phyloP scores from a whole-genome alignment of 2,113 vertebrate species.

The Panurus biarmicus region DNA sequence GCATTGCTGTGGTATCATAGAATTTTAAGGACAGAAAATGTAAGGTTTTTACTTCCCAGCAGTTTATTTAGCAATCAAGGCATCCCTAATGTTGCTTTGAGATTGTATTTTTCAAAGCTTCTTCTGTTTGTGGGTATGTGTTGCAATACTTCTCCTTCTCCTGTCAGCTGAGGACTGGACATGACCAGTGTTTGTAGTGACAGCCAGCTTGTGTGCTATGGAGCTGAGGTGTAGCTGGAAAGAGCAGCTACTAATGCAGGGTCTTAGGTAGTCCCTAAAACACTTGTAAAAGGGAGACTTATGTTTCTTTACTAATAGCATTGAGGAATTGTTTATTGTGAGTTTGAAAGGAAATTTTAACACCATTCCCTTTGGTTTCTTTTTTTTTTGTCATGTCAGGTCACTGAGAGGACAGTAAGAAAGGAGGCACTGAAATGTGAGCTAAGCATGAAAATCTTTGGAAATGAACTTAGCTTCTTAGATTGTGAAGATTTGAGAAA shows the following conservation, averaged over 20 bases:
- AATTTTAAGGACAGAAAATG: background rate
- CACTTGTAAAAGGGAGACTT: background rate
- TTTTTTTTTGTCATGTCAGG: constrained; percentile 46
- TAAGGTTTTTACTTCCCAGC: background rate
- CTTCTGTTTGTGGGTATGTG: background rate
- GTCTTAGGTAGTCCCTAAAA: background rate
- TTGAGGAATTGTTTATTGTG: background rate
- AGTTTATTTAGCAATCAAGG: background rate
- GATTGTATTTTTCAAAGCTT: background rate
- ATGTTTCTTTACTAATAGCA: background rate
- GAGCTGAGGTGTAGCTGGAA: background rate
- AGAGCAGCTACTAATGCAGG: background rate
- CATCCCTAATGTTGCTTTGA: background rate
- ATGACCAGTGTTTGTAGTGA: background rate
- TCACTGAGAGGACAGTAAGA: constrained; percentile 42
- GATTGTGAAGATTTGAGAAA: constrained; percentile 71
- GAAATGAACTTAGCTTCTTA: constrained; percentile 77
- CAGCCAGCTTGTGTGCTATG: background rate
- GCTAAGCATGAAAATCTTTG: constrained; percentile 79
- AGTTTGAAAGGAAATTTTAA: background rate
- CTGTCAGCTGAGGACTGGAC: background rate
- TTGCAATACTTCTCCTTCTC: background rate
- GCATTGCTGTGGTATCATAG: background rate
- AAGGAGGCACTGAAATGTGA: constrained; percentile 62
- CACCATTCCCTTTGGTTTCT: background rate